Evolutionary conservation across 1,140 invertebrate species (phyloP).

Genomic region (Oryzaephilus surinamensis): DNA sequence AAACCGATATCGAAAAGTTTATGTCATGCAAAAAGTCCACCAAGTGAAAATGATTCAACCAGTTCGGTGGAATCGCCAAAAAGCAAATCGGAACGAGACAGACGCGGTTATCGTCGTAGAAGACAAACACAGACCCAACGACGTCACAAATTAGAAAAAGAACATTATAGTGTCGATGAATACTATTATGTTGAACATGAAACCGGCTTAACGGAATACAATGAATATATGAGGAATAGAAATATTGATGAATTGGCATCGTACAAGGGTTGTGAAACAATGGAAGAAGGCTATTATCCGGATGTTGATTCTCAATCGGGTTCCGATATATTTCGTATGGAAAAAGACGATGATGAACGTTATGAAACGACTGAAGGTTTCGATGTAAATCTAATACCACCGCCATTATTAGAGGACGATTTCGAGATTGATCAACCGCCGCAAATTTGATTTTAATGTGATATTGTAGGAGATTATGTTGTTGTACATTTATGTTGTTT

Average conservation of each 20-base stretch:
- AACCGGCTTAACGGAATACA: slow-evolving; percentile 24
- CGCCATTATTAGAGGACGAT: slow-evolving; percentile 52
- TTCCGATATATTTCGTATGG: slow-evolving; percentile 44
- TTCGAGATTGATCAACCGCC: slow-evolving; percentile 45
- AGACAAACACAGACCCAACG: slow-evolving; percentile 44
- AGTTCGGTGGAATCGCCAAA: slow-evolving; percentile 50
- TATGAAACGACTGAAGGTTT: slow-evolving; percentile 43
- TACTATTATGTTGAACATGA: slow-evolving; percentile 34
- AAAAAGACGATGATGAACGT: slow-evolving; percentile 43
- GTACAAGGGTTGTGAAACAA: slow-evolving; percentile 24
- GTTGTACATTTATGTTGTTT: slow-evolving; percentile 11
- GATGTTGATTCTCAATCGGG: slow-evolving; percentile 51
- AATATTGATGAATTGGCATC: slow-evolving; percentile 23
- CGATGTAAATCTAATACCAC: slow-evolving; percentile 54
- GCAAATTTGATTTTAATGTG: slow-evolving; percentile 35
- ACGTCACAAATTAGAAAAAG: slow-evolving; percentile 21
- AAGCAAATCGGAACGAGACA: slow-evolving; percentile 46
- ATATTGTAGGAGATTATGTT: slow-evolving; percentile 16
- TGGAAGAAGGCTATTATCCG: slow-evolving; percentile 51
- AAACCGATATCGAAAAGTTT: slow-evolving; percentile 29
- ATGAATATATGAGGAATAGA: slow-evolving; percentile 25
- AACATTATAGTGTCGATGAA: slow-evolving; percentile 29
- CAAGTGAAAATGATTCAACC: slow-evolving; percentile 57
- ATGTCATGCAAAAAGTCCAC: slow-evolving; percentile 46
- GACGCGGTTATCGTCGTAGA: slow-evolving; percentile 49